phyloP scores from a whole-genome alignment of 2,888 invertebrate genomes.

The Ormia ochracea region DNA sequence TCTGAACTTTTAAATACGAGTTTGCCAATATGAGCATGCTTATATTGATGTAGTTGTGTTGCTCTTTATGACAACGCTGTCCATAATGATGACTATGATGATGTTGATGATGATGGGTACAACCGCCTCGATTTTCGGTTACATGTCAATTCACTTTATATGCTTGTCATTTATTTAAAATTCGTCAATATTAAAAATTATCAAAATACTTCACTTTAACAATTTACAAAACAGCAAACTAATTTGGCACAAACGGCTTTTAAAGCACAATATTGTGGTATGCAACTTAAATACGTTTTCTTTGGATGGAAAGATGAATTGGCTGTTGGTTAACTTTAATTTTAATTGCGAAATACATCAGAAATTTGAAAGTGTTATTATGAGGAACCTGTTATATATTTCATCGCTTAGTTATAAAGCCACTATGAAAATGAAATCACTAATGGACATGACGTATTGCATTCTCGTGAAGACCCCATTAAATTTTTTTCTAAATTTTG shows the following conservation, averaged over 20 bases:
- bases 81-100: conserved; percentile 30
- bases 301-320: neutral
- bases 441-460: too few relatives aligned
- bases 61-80: conserved; percentile 29
- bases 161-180: conserved; percentile 39
- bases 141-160: conserved; percentile 46
- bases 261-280: neutral
- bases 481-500: too few relatives aligned
- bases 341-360: neutral
- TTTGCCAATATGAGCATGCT: neutral
- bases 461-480: too few relatives aligned
- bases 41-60: neutral
- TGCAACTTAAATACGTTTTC: too few relatives aligned
- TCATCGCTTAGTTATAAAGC: too few relatives aligned
- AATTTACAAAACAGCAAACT: neutral
- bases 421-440: too few relatives aligned
- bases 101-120: neutral
- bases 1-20: conserved; percentile 45
- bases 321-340: neutral
- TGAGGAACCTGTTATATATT: too few relatives aligned
- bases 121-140: conserved; percentile 36
- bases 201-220: conserved; percentile 26
- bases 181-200: conserved; percentile 38
- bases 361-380: too few relatives aligned
- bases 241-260: conserved; percentile 24